Conservation (phyloP, 1,140 invertebrate species). For the Dolichoris vasculosae region DNA sequence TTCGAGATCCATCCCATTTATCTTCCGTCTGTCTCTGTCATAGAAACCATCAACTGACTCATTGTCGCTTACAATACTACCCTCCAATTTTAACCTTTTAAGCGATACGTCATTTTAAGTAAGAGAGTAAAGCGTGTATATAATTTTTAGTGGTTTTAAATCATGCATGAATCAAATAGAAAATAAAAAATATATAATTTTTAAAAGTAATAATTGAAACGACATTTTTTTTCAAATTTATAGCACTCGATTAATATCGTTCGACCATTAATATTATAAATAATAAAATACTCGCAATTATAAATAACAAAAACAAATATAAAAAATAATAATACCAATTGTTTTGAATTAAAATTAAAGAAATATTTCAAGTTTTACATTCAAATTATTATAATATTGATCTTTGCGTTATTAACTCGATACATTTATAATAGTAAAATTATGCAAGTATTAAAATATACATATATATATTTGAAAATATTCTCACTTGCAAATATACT, state of each 20-base stretch:
- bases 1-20: conserved; percentile 8
- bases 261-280: too few species aligned
- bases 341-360: not conserved
- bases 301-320: not conserved
- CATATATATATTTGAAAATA: not conserved
- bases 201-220: not conserved
- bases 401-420: not conserved
- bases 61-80: not conserved
- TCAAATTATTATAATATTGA: not conserved
- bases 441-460: not conserved
- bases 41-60: conserved; percentile 20
- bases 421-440: not conserved
- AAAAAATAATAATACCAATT: not conserved
- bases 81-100: conserved; percentile 1
- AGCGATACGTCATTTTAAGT: not conserved
- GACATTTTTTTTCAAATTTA: too few species aligned
- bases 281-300: too few species aligned
- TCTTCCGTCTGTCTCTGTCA: conserved; percentile 16
- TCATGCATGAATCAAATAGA: not conserved
- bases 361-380: not conserved
- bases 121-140: not conserved
- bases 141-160: too few species aligned
- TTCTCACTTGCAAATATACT: conserved; percentile 4
- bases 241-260: too few species aligned
- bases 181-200: not conserved